Percentiles rank a stretch among this genome's conserved stretches.
phyloP scores from a whole-genome alignment of 1,140 invertebrate species.

The Drusus annulatus region DNA sequence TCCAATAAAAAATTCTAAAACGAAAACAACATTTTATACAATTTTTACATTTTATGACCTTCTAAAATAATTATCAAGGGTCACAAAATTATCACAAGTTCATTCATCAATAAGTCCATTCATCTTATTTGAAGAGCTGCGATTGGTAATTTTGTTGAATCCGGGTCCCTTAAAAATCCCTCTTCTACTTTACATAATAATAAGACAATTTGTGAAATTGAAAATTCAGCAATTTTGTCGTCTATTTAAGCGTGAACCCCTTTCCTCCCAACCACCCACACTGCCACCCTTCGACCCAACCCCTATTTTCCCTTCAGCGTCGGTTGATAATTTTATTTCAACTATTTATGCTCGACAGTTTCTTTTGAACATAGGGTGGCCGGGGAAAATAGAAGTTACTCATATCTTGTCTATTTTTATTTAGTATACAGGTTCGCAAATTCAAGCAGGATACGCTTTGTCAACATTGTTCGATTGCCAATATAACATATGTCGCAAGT shows the following conservation, averaged over 20 bases:
- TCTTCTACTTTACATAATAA: conserved; percentile 43
- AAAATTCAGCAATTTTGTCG: conserved; percentile 59
- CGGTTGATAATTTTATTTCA: conserved; percentile 57
- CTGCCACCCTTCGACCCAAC: not conserved
- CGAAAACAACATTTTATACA: too few relatives aligned
- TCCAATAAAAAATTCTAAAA: too few relatives aligned
- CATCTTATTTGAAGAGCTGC: not conserved
- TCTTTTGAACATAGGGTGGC: conserved; percentile 23
- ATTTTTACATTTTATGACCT: too few relatives aligned
- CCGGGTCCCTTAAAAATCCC: conserved; percentile 7
- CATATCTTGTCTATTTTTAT: too few relatives aligned
- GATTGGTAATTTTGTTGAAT: conserved; percentile 41
- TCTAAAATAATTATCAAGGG: too few relatives aligned
- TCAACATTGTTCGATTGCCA: too few relatives aligned
- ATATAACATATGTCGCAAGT: too few relatives aligned
- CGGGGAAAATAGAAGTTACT: not conserved
- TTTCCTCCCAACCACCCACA: not conserved
- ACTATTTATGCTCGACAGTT: conserved; percentile 54
- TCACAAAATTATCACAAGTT: too few relatives aligned
- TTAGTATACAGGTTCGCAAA: not conserved
- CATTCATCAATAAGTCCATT: too few relatives aligned
- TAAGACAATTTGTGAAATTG: conserved; percentile 59
- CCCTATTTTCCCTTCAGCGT: conserved; percentile 28
- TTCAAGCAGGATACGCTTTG: too few relatives aligned
- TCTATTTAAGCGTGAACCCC: conserved; percentile 43